Evolutionary conservation across 2,888 invertebrate species (phyloP).

Genomic region (Thecophora atra): DNA sequence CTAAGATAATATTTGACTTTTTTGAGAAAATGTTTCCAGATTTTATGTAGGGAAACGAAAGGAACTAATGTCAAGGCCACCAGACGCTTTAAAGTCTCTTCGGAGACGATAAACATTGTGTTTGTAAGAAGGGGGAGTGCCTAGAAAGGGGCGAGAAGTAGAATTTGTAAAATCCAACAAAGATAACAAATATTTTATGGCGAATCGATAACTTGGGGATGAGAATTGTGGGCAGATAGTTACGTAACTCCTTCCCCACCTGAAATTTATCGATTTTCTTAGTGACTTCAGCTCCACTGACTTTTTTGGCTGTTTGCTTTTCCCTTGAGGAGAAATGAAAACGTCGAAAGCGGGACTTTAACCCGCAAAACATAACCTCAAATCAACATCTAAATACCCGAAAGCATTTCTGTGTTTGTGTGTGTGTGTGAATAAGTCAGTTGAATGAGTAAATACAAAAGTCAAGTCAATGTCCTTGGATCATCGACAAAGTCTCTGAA

Average conservation of each 20-base stretch:
- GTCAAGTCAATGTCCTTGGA: not conserved
- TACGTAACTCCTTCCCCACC: not conserved
- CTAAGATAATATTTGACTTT: slow-evolving; percentile 3
- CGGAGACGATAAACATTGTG: not conserved
- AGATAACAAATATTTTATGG: slow-evolving; percentile 28
- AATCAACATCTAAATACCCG: not conserved
- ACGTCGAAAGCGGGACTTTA: no score
- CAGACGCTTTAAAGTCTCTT: slow-evolving; percentile 2
- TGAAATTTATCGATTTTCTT: not conserved
- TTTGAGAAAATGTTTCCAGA: not conserved
- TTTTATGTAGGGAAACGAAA: not conserved
- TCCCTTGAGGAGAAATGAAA: no score
- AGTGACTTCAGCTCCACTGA: not conserved
- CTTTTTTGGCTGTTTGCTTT: not conserved
- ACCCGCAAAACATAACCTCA: no score
- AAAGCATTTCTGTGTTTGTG: not conserved
- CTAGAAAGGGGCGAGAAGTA: not conserved
- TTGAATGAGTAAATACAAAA: slow-evolving; percentile 5
- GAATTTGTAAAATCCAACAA: not conserved
- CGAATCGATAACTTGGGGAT: slow-evolving; percentile 8
- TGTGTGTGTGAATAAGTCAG: not conserved
- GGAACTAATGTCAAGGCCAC: slow-evolving; percentile 13
- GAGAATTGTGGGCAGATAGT: not conserved
- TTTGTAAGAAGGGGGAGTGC: not conserved
- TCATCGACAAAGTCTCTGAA: no score